Evolutionary conservation across 2,797 vertebrate species (phyloP), one percentile per base, ranked within the genome.

Genomic region (Dendrocincla tyrannina): DNA sequence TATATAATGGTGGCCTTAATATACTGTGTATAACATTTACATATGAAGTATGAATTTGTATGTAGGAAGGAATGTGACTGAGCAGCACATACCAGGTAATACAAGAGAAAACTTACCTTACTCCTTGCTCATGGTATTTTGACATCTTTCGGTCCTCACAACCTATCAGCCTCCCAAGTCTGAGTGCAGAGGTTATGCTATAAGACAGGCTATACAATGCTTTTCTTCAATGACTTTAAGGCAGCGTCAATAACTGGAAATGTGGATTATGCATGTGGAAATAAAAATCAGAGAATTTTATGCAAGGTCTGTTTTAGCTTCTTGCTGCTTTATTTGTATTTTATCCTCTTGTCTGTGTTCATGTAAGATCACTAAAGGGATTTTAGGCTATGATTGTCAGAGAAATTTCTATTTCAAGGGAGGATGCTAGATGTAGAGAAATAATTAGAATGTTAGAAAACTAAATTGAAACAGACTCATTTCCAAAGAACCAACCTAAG

Each of bases 381-480:
- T 64, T 89, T 72, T 39, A 75, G 20, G 6, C n/a, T 85, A 28
- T 37, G 32, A 70, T 23, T 80, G 66, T 70, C 47, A 59, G 32
- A 84, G 8, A 92, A 64, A 75, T 75, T 67, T 84, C 37, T 68
- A 7, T 79, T 89, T 91, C 55, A 82, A 58, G 24, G 41, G 12
- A 60, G 28, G 49, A 52, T 53, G 37, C 11, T 79, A 70, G 19
- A 39, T 46, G 66, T 39, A 69, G 47, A 62, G 37, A 87, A 91
- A 85, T 62, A 89, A 82, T 52, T 62, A 69, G 10, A 47, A 62
- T 68, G 12, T n/a, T 88, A 69, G 23, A 89, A 96, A 96, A 52
- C 32, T 63, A 74, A 63, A 92, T 72, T 1, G 3, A 82, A 95
- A 63, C 25, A 58, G 49, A 41, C 24, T 87, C 6, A n/a, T 42